phyloP scores from a whole-genome alignment of 1,140 invertebrate genomes.

The Heliconius eleuchia region DNA sequence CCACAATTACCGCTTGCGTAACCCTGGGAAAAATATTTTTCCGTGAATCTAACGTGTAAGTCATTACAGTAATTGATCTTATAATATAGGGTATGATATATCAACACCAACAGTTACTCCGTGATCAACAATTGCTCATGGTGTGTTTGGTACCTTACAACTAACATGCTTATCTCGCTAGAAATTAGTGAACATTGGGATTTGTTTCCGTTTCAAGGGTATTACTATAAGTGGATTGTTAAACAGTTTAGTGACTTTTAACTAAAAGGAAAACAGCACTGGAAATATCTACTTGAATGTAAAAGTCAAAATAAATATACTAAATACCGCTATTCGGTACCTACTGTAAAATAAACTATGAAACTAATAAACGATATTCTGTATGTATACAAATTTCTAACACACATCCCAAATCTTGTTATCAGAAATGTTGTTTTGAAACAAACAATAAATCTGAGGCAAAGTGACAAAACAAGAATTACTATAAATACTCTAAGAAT shows the following conservation, averaged over 20 bases:
- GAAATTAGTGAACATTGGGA: slow-evolving; percentile 58
- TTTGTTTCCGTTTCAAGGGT: slow-evolving; percentile 45
- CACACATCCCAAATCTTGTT: slow-evolving; percentile 63
- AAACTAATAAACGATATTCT: slow-evolving; percentile 63
- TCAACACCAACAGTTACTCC: slow-evolving; percentile 52
- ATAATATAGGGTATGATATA: slow-evolving; percentile 61
- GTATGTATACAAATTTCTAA: slow-evolving; percentile 62
- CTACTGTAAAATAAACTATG: slow-evolving; percentile 58
- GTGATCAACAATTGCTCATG: slow-evolving; percentile 58
- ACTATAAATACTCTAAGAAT: slow-evolving; percentile 45
- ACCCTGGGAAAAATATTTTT: slow-evolving; percentile 82
- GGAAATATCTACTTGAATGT: slow-evolving; percentile 58
- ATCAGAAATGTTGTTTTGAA: slow-evolving; percentile 53
- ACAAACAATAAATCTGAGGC: slow-evolving; percentile 52
- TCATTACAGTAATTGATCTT: slow-evolving; percentile 73
- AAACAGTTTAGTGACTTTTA: slow-evolving; percentile 52
- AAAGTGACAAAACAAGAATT: slow-evolving; percentile 61
- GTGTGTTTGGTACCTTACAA: slow-evolving; percentile 56
- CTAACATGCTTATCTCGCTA: slow-evolving; percentile 71
- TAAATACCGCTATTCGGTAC: slow-evolving; percentile 73
- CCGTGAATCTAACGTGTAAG: slow-evolving; percentile 81
- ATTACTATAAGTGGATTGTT: slow-evolving; percentile 53
- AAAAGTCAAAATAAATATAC: slow-evolving; percentile 61
- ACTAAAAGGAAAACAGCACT: slow-evolving; percentile 53
- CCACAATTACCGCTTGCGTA: slow-evolving; percentile 81